A percentile compares a stretch with the other conserved stretches of the same genome.
phyloP scores from a whole-genome alignment of 2,888 invertebrate genomes.

The Polydrusus pterygomalis region DNA sequence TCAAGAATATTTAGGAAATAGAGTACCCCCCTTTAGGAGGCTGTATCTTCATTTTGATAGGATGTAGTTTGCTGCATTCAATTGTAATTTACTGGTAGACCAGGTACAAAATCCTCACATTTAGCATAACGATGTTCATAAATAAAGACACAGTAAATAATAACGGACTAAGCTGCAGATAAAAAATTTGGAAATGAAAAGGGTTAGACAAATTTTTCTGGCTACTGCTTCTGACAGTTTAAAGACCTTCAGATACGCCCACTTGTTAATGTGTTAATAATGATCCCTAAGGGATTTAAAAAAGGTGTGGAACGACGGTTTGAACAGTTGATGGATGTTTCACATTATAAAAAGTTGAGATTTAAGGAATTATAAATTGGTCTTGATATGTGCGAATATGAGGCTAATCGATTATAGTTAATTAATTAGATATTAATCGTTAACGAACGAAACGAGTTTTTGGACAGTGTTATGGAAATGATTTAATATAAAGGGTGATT shows the following conservation, averaged over 20 bases:
- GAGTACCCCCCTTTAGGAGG: too few species aligned
- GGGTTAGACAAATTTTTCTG: constrained; percentile 8
- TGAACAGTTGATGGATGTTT: constrained; percentile 9
- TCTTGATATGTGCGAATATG: background rate
- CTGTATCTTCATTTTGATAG: too few species aligned
- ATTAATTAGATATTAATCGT: background rate
- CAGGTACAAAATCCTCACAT: background rate
- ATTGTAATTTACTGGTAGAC: too few species aligned
- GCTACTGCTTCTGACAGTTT: constrained; percentile 7
- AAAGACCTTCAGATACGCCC: constrained; percentile 1
- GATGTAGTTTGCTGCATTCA: too few species aligned
- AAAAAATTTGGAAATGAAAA: constrained; percentile 8
- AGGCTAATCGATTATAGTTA: background rate
- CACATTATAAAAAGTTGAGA: constrained; percentile 10
- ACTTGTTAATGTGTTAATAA: constrained; percentile 23
- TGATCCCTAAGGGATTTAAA: constrained; percentile 15
- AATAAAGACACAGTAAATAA: background rate
- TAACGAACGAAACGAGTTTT: too few species aligned
- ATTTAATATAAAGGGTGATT: too few species aligned
- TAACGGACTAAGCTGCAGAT: background rate
- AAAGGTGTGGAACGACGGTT: constrained; percentile 11
- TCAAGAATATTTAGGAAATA: too few species aligned
- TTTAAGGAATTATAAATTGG: background rate
- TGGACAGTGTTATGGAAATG: too few species aligned
- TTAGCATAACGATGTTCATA: background rate